Conservation (phyloP, 2,113 vertebrate genomes). For the Zosterops lateralis region DNA sequence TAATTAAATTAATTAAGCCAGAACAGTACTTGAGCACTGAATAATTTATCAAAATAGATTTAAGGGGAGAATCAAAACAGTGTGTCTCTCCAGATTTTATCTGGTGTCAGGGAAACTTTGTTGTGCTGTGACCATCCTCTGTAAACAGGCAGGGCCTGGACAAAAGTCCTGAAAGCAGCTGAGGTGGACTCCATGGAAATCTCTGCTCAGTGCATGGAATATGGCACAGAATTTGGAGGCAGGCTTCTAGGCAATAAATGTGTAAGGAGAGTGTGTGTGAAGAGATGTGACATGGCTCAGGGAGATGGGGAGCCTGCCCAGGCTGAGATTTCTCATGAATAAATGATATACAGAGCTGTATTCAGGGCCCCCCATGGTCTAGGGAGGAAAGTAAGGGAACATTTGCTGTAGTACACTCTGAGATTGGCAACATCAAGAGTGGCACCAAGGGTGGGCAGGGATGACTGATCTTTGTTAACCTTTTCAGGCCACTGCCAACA, state of each 20-base stretch:
- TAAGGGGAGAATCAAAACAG: slow-evolving; percentile 8
- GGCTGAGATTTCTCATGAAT: background rate
- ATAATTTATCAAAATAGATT: slow-evolving; percentile 53
- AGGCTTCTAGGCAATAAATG: background rate
- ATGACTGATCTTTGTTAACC: background rate
- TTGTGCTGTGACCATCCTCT: background rate
- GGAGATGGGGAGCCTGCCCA: background rate
- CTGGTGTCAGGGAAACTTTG: fast-evolving
- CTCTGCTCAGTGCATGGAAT: background rate
- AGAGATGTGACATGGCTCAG: background rate
- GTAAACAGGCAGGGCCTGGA: background rate
- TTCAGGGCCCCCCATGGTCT: background rate
- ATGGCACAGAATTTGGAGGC: background rate
- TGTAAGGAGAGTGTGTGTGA: fast-evolving
- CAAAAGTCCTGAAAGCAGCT: background rate
- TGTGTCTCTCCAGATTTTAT: slow-evolving; percentile 1
- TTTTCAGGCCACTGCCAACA: background rate
- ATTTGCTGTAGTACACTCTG: fast-evolving
- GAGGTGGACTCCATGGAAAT: background rate
- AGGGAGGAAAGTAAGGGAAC: fast-evolving
- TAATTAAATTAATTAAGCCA: slow-evolving; percentile 61
- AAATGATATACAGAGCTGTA: background rate
- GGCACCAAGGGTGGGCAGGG: background rate
- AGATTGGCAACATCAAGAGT: background rate
- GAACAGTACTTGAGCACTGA: slow-evolving; percentile 38